phyloP scores from a whole-genome alignment of 2,888 invertebrate genomes.

The Lapara coniferarum region DNA sequence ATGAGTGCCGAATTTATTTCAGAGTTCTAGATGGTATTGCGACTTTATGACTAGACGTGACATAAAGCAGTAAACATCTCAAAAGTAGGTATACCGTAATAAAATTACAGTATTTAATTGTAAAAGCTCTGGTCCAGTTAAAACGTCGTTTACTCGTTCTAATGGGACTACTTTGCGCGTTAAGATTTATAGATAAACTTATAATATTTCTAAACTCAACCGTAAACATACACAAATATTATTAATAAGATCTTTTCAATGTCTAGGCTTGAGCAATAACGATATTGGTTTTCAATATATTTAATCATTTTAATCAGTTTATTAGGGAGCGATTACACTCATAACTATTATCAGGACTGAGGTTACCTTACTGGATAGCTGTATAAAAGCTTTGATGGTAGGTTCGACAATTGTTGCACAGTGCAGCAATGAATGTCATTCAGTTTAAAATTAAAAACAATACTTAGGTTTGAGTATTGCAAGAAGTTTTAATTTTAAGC shows the following conservation, averaged over 20 bases:
- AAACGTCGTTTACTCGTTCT: constrained; percentile 12
- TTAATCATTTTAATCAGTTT: neutral
- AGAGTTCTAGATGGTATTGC: too few relatives aligned
- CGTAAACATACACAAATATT: constrained; percentile 41
- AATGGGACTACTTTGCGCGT: constrained; percentile 1
- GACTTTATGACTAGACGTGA: too few relatives aligned
- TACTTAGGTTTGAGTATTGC: too few relatives aligned
- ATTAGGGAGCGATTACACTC: neutral
- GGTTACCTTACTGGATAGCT: too few relatives aligned
- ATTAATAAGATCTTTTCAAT: neutral
- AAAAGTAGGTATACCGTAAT: neutral
- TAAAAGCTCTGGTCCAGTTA: neutral
- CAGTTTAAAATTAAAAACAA: too few relatives aligned
- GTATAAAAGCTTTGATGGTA: too few relatives aligned
- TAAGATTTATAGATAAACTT: constrained; percentile 36
- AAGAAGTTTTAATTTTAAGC: too few relatives aligned
- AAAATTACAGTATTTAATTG: neutral
- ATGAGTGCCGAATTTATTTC: neutral
- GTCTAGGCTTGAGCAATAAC: neutral
- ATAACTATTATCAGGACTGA: too few relatives aligned
- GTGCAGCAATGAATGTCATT: too few relatives aligned
- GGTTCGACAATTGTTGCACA: too few relatives aligned
- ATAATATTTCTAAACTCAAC: constrained; percentile 36
- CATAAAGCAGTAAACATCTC: too few relatives aligned
- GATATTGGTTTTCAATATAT: too few relatives aligned